These are phyloP conservation scores for Anas flavirostris DNA, from an alignment of 2,797 vertebrate genomes.

Conservation along the genomic window DNA sequence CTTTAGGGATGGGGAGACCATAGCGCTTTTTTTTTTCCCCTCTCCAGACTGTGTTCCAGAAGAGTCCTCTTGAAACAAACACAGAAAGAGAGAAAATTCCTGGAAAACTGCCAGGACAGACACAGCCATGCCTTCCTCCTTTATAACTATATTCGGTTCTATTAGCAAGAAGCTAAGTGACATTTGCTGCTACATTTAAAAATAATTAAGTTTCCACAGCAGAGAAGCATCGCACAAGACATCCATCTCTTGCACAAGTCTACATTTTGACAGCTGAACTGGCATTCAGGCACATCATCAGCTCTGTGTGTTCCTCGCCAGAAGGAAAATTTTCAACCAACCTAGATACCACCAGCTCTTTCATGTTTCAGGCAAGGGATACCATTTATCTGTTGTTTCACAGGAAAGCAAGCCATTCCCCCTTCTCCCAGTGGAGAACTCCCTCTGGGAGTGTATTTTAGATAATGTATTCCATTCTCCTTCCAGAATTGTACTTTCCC, in stretches of 20 bases:
- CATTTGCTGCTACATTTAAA: neutral
- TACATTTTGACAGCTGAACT: neutral
- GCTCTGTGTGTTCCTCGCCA: neutral
- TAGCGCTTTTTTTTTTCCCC: neutral
- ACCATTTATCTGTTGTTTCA: neutral
- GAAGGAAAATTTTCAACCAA: neutral
- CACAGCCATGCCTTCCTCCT: neutral
- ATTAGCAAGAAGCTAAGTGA: neutral
- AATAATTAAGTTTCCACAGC: neutral
- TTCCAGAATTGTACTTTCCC: neutral
- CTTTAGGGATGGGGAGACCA: neutral
- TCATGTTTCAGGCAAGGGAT: neutral
- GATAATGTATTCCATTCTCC: accelerated
- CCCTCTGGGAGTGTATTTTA: neutral
- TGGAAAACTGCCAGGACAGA: neutral
- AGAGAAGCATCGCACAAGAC: neutral
- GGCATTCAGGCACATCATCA: neutral
- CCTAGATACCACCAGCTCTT: neutral
- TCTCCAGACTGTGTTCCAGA: neutral
- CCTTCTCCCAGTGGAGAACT: neutral
- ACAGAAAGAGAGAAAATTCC: neutral
- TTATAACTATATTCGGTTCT: neutral
- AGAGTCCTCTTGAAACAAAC: neutral
- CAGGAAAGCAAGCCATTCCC: neutral
- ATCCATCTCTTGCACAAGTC: accelerated